These are phyloP conservation scores for Dreissena polymorpha DNA, from an alignment of 1,140 invertebrate species.

Conservation along the genomic window DNA sequence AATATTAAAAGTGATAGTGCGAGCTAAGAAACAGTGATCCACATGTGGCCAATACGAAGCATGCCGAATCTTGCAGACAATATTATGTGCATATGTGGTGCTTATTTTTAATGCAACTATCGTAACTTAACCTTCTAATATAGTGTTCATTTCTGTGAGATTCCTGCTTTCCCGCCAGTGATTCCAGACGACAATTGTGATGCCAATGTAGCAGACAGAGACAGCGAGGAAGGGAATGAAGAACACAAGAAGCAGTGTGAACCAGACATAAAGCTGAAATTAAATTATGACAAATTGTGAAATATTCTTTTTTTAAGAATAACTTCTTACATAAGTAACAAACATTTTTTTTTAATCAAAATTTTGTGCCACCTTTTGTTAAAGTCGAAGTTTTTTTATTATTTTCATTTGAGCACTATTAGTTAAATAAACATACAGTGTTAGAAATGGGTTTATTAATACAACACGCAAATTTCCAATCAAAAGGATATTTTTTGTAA, in stretches of 20 bases:
- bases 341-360: no score
- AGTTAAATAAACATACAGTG: no score
- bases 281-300: background rate
- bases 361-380: no score
- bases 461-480: no score
- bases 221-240: background rate
- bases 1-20: background rate
- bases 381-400: no score
- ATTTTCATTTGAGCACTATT: no score
- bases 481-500: no score
- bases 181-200: background rate
- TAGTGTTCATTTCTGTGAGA: background rate
- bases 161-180: background rate
- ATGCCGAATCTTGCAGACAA: background rate
- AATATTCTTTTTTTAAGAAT: no score
- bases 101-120: no score
- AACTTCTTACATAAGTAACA: no score
- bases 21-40: background rate
- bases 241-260: background rate
- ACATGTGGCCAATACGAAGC: background rate
- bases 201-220: constrained; percentile 3
- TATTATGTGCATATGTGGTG: no score
- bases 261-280: background rate
- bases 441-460: no score
- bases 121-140: background rate